Conservation (phyloP, 1,140 invertebrate species). For the Tigriopus japonicus region DNA sequence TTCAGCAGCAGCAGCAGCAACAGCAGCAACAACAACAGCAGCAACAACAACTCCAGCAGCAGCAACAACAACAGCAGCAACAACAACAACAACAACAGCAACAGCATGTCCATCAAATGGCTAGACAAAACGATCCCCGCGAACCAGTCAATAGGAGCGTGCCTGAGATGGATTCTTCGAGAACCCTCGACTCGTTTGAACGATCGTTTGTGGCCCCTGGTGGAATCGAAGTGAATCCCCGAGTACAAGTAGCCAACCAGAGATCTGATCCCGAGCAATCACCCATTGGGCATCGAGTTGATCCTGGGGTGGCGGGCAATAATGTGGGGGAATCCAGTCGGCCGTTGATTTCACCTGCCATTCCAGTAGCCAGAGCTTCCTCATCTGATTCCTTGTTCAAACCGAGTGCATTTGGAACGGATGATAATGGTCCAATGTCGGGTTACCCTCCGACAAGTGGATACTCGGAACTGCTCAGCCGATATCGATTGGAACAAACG, state of each 20-base stretch:
- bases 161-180: too few species aligned
- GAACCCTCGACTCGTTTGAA: too few species aligned
- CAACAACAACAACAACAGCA: background rate
- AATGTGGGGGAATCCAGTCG: background rate
- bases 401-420: too few species aligned
- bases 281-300: background rate
- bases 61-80: background rate
- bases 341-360: background rate
- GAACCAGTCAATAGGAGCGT: too few species aligned
- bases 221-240: too few species aligned
- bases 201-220: too few species aligned
- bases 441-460: background rate
- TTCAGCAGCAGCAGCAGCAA: background rate
- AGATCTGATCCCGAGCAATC: background rate
- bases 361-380: background rate
- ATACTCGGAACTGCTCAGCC: background rate
- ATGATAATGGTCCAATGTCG: too few species aligned
- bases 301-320: background rate
- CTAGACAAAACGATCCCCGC: too few species aligned
- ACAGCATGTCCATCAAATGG: background rate
- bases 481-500: background rate
- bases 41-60: background rate
- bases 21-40: too few species aligned
- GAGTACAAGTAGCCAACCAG: too few species aligned
- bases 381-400: background rate